phyloP scores from a whole-genome alignment of 2,113 vertebrate species.

The Noturus placidus region DNA sequence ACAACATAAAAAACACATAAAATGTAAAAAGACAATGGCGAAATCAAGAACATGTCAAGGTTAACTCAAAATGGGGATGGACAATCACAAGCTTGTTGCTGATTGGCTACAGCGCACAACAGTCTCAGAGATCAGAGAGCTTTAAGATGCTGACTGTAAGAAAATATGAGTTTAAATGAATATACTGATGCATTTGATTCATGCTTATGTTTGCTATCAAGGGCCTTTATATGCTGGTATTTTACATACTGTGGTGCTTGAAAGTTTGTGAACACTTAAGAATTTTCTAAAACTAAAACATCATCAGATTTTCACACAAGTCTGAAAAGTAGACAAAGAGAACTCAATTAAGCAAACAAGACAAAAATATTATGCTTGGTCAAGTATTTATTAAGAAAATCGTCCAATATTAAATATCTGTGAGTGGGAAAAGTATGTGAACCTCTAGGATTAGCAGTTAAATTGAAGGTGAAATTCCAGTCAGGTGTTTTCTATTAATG shows the following conservation, averaged over 20 bases:
- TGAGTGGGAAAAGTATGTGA: no score
- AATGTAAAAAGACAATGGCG: background rate
- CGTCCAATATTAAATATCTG: no score
- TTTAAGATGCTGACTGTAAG: background rate
- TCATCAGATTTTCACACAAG: no score
- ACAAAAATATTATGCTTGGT: no score
- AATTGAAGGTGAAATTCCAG: no score
- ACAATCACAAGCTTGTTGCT: background rate
- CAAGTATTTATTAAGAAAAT: no score
- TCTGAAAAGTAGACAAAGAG: no score
- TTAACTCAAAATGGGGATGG: background rate
- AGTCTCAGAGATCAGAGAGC: background rate
- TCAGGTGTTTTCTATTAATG: no score
- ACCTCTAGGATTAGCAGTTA: no score
- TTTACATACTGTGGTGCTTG: background rate
- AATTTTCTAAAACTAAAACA: no score
- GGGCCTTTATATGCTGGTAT: background rate
- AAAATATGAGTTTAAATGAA: background rate
- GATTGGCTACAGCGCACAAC: background rate
- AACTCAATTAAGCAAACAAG: no score
- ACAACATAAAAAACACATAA: background rate
- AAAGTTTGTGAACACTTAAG: no score
- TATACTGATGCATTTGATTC: background rate
- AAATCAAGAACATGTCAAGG: background rate
- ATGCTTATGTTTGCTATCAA: background rate